Conservation (phyloP, 2,113 vertebrate genomes). For the Thalassarche chlororhynchos region DNA sequence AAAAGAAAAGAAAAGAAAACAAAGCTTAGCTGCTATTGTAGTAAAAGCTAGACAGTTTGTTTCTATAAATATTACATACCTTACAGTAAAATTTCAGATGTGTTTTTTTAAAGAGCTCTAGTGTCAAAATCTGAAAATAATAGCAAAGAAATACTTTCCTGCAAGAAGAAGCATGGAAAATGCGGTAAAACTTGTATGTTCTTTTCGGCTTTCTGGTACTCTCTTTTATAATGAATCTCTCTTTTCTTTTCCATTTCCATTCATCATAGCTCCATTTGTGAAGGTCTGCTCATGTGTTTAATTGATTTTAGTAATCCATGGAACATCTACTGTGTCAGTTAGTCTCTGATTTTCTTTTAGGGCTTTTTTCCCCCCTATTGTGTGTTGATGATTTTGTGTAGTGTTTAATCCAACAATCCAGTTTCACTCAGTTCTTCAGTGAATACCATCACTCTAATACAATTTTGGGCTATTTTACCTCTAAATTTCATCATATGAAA, state of each 20-base stretch:
- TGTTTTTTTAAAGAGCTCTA: not conserved
- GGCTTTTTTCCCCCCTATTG: fast-evolving
- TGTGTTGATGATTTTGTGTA: not conserved
- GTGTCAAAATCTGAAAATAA: not conserved
- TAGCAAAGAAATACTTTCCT: not conserved
- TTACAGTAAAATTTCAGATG: not conserved
- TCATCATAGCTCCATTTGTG: not conserved
- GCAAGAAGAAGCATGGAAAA: not conserved
- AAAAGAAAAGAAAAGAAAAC: not conserved
- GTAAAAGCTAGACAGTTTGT: not conserved
- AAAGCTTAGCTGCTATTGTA: not conserved
- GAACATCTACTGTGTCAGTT: not conserved
- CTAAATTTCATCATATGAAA: not conserved
- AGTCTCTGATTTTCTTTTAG: not conserved
- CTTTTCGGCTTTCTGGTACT: not conserved
- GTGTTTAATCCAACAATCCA: not conserved
- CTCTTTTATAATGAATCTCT: not conserved
- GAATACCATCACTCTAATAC: not conserved
- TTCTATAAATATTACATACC: not conserved
- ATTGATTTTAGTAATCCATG: not conserved
- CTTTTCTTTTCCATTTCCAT: not conserved
- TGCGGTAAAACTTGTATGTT: not conserved
- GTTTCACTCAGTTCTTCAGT: not conserved
- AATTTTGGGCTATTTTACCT: not conserved
- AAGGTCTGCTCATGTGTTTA: not conserved